Evolutionary conservation across 2,797 vertebrate species (phyloP), one percentile per base, ranked within the genome.

Genomic region (Hydrocynus forskahlii): DNA sequence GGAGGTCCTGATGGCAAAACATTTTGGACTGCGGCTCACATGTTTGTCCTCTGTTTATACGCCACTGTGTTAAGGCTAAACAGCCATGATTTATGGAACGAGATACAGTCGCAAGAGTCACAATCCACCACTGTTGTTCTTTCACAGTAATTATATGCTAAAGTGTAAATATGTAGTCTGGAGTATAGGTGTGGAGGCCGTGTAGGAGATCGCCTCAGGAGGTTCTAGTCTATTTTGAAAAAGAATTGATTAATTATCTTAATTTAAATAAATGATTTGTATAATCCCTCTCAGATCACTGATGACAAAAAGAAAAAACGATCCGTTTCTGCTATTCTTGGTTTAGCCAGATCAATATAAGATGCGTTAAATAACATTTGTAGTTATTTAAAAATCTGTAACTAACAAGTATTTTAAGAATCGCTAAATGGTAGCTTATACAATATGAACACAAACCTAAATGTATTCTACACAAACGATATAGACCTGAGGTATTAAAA

Each of bases 1-100:
- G 57, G 52, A 63, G 43, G 29, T 71, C 62, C 66, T 72, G 74
- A 59, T 76, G 80, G 75, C 81, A 82, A 82, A 73, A 73, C 75
- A 72, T 50, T 29, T 25, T 35, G 66, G 45, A 76, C 3, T 76
- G 67, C 7, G 8, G 74, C 17, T 73, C 21, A 59, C 14, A 10
- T n/a, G 60, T 48, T 70, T 76, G 74, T 21, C 59, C 75, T 77
- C 35, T 77, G 67, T 64, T 67, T 78, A 78, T 73, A 50, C 78
- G 60, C 48, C 25, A 52, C 50, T 82, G 75, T 82, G 23, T 78
- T 82, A 48, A 73, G 35, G 14, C 70, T 67, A 67, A 78, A 82
- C 68, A 82, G 68, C 72, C 64, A 76, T 67, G 68, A 73, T 64
- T 78, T 67, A 60, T 78, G 57, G 35, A 67, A 50, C 69, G 57